A percentile compares a stretch with the other conserved stretches of the same genome.
These are phyloP conservation scores for Drosophila niveifrons DNA, from an alignment of 2,888 invertebrate genomes.

Conservation along the genomic window DNA sequence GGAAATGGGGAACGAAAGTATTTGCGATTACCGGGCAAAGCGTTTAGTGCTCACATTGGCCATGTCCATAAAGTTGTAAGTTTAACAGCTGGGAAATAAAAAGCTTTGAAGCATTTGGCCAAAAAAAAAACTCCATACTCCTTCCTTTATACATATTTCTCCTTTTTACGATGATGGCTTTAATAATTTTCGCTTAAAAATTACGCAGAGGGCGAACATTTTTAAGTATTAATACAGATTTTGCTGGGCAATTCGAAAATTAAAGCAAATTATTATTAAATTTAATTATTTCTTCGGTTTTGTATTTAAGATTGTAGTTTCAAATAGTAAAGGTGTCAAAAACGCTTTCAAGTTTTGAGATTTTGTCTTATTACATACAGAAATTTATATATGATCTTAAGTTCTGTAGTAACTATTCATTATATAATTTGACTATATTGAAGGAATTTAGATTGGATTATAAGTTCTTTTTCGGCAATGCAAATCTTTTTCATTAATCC, in stretches of 20 bases:
- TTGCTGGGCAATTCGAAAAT: background rate
- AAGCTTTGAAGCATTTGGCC: slow-evolving; percentile 42
- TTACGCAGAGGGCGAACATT: background rate
- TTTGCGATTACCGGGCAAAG: slow-evolving; percentile 57
- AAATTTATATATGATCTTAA: no score
- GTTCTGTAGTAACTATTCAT: no score
- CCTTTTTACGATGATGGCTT: slow-evolving; percentile 14
- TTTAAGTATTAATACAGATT: background rate
- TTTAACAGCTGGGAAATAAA: slow-evolving; percentile 60
- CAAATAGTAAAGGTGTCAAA: no score
- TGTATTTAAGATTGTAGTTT: no score
- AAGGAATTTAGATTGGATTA: no score
- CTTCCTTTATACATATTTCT: background rate
- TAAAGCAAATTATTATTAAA: background rate
- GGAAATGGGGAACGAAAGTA: slow-evolving; percentile 49
- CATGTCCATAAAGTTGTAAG: slow-evolving; percentile 62
- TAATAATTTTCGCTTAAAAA: slow-evolving; percentile 29
- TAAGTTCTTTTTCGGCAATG: no score
- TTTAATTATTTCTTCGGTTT: no score
- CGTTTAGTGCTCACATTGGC: slow-evolving; percentile 67
- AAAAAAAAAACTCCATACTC: slow-evolving; percentile 16
- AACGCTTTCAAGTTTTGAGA: no score
- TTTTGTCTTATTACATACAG: no score
- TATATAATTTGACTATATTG: no score
- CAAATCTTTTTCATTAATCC: no score